Evolutionary conservation across 2,113 vertebrate genomes (phyloP).

Genomic region (Arvicanthis niloticus): DNA sequence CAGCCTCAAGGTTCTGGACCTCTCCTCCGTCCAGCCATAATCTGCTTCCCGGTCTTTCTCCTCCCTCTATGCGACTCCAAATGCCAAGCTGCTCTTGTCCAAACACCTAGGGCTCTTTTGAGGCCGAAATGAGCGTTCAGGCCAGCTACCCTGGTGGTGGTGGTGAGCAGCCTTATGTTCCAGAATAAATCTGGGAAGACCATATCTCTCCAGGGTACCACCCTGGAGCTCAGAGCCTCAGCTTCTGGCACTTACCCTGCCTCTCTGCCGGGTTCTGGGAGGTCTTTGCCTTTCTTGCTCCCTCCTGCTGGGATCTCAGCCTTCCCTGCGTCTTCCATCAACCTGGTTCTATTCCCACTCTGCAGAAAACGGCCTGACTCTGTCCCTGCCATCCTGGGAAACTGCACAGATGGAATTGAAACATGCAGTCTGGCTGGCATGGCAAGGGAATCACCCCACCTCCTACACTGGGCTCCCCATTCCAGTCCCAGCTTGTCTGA

Average conservation of each 20-base stretch:
- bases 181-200: not conserved
- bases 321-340: not conserved
- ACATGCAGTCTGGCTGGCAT: not conserved
- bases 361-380: not conserved
- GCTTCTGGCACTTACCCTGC: not conserved
- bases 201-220: not conserved
- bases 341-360: not conserved
- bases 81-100: not conserved
- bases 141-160: not conserved
- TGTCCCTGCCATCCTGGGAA: constrained; percentile 20
- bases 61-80: not conserved
- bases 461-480: too few relatives aligned
- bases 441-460: not conserved
- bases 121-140: not conserved
- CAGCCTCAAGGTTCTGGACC: too few relatives aligned
- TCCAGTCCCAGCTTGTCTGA: not conserved
- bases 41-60: not conserved
- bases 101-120: not conserved
- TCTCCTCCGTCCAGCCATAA: not conserved
- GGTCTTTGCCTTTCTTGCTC: not conserved
- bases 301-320: not conserved
- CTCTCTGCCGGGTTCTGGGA: not conserved
- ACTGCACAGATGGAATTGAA: constrained; percentile 14
- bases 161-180: not conserved
- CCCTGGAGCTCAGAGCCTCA: not conserved